Conservation (phyloP, 2,888 invertebrate genomes). For the Alviniconcha strummeri region DNA sequence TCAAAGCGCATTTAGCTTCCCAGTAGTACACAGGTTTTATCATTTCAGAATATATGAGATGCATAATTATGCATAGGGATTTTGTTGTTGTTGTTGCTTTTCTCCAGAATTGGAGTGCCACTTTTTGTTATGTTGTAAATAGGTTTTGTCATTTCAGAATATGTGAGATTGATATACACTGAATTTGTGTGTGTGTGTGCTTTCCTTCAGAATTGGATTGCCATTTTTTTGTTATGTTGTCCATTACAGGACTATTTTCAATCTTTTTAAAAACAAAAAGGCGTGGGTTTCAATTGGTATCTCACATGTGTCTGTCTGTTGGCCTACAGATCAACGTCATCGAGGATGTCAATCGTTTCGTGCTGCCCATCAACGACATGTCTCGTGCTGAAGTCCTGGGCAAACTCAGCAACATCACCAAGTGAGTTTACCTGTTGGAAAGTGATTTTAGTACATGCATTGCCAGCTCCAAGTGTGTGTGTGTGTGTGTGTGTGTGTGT, state of each 20-base stretch:
- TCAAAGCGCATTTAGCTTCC: too few relatives aligned
- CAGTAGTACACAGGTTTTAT: too few relatives aligned
- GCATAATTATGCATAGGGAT: too few relatives aligned
- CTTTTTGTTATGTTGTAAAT: too few relatives aligned
- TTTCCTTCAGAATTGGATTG: background rate
- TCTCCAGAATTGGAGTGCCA: too few relatives aligned
- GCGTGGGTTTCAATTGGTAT: background rate
- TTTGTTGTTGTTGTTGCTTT: too few relatives aligned
- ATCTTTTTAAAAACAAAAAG: background rate
- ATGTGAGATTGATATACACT: too few relatives aligned
- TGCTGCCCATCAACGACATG: constrained; percentile 85
- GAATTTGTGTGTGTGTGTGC: background rate
- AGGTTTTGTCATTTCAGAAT: too few relatives aligned
- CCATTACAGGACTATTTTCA: background rate
- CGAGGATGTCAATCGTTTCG: constrained; percentile 84
- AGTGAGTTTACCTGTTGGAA: constrained; percentile 45
- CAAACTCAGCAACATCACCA: constrained; percentile 49
- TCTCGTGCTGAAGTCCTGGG: constrained; percentile 76
- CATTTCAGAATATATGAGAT: too few relatives aligned
- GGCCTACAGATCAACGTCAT: constrained; percentile 83
- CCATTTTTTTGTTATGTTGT: background rate
- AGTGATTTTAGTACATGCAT: too few relatives aligned
- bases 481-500: background rate
- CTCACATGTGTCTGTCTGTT: too few relatives aligned
- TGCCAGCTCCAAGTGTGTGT: too few relatives aligned